Evolutionary conservation across 1,140 invertebrate species (phyloP).

Genomic region (Acyrthosiphon pisum): DNA sequence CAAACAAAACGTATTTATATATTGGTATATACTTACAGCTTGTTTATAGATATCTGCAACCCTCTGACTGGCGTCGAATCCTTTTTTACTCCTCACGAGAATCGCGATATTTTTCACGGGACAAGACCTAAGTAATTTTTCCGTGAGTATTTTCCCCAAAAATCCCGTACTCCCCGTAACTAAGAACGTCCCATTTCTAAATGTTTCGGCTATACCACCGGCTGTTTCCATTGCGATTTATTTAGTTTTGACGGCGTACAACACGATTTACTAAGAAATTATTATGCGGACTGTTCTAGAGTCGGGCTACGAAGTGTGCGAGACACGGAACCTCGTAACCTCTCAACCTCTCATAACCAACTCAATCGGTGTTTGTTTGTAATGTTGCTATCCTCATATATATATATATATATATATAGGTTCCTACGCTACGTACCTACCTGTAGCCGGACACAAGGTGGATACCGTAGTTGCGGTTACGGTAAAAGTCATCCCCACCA

Average conservation of each 20-base stretch:
- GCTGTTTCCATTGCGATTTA: not conserved
- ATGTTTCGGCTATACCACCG: not conserved
- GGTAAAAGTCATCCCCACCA: not conserved
- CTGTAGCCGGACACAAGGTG: not conserved
- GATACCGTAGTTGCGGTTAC: too few relatives aligned
- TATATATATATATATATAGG: too few relatives aligned
- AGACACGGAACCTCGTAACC: not conserved
- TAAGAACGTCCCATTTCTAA: not conserved
- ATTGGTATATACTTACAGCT: not conserved
- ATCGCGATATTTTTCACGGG: not conserved
- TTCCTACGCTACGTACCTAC: not conserved
- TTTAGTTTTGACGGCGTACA: not conserved
- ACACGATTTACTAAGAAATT: not conserved
- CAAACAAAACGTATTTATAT: not conserved
- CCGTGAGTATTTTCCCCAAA: slow-evolving; percentile 8
- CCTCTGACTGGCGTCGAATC: not conserved
- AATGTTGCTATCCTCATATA: not conserved
- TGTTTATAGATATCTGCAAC: not conserved
- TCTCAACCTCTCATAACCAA: not conserved
- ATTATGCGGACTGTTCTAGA: not conserved
- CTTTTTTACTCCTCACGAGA: slow-evolving; percentile 21
- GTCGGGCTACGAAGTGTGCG: not conserved
- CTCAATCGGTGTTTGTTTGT: not conserved
- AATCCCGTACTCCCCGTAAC: slow-evolving; percentile 24
- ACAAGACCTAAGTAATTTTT: slow-evolving; percentile 42